These are phyloP conservation scores for Drosophila bocqueti DNA, from an alignment of 1,140 invertebrate species.

Conservation along the genomic window DNA sequence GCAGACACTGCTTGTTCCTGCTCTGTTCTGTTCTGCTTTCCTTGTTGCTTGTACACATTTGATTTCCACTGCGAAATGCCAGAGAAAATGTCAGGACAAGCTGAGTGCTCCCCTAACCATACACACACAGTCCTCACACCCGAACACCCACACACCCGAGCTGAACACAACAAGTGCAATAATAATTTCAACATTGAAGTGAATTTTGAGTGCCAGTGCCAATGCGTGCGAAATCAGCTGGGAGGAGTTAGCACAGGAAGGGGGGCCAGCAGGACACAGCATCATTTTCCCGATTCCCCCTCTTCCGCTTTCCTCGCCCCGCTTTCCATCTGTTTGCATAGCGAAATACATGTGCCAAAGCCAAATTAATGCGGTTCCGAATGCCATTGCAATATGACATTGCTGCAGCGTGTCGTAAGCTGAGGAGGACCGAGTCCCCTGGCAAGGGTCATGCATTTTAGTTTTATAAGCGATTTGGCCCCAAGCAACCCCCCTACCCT, in stretches of 20 bases:
- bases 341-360: conserved; percentile 57
- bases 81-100: conserved; percentile 66
- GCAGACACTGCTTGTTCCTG: conserved; percentile 21
- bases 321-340: conserved; percentile 41
- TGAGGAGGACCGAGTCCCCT: conserved; percentile 4
- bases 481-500: not conserved
- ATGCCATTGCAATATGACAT: conserved; percentile 71
- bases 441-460: conserved; percentile 54
- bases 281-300: conserved; percentile 24
- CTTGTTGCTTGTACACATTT: conserved; percentile 69
- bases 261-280: conserved; percentile 17
- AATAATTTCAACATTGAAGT: conserved; percentile 77
- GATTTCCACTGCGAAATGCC: conserved; percentile 76
- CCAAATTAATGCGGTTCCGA: conserved; percentile 72
- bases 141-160: not conserved
- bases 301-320: not conserved
- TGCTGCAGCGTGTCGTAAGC: conserved; percentile 51
- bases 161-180: conserved; percentile 67
- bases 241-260: conserved; percentile 13
- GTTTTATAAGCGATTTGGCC: conserved; percentile 73
- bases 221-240: conserved; percentile 66
- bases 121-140: conserved; percentile 4
- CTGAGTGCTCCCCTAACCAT: conserved; percentile 41
- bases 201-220: conserved; percentile 64
- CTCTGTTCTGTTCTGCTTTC: conserved; percentile 39